Conservation (phyloP, 2,888 invertebrate genomes). For the Digitonthophagus gazella region DNA sequence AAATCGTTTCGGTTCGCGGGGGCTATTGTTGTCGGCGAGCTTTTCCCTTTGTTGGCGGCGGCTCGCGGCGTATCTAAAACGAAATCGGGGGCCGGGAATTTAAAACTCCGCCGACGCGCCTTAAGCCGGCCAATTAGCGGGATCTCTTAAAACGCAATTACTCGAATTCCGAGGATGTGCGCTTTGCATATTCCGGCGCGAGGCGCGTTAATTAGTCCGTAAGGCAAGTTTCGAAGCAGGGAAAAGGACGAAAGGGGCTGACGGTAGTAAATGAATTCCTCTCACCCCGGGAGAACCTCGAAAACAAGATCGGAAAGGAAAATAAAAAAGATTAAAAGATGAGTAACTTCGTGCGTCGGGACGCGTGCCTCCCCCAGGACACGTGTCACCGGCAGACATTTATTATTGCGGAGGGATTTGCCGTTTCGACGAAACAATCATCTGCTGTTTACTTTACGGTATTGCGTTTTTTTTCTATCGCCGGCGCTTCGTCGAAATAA, state of each 20-base stretch:
- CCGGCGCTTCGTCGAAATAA: background rate
- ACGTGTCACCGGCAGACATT: slow-evolving; percentile 38
- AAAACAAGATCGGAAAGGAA: slow-evolving; percentile 26
- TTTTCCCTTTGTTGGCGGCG: background rate
- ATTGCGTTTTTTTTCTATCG: slow-evolving; percentile 14
- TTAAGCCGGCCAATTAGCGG: slow-evolving; percentile 8
- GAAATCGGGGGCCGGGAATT: background rate
- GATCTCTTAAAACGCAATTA: slow-evolving; percentile 14
- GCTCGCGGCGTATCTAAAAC: background rate
- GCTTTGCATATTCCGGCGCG: background rate
- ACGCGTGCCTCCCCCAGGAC: slow-evolving; percentile 35
- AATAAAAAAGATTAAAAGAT: slow-evolving; percentile 36
- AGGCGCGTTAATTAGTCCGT: no score
- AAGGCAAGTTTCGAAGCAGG: no score
- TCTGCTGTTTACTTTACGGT: slow-evolving; percentile 36
- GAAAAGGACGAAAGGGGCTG: background rate
- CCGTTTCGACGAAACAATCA: slow-evolving; percentile 38
- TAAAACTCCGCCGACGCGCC: background rate
- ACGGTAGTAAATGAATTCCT: slow-evolving; percentile 17
- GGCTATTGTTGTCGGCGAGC: background rate
- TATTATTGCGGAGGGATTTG: slow-evolving; percentile 37
- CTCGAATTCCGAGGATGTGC: slow-evolving; percentile 2
- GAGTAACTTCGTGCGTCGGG: slow-evolving; percentile 35
- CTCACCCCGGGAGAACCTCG: slow-evolving; percentile 26
- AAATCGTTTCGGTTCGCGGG: background rate